phyloP scores from a whole-genome alignment of 2,888 invertebrate genomes.

The Stegana nigrithorax region DNA sequence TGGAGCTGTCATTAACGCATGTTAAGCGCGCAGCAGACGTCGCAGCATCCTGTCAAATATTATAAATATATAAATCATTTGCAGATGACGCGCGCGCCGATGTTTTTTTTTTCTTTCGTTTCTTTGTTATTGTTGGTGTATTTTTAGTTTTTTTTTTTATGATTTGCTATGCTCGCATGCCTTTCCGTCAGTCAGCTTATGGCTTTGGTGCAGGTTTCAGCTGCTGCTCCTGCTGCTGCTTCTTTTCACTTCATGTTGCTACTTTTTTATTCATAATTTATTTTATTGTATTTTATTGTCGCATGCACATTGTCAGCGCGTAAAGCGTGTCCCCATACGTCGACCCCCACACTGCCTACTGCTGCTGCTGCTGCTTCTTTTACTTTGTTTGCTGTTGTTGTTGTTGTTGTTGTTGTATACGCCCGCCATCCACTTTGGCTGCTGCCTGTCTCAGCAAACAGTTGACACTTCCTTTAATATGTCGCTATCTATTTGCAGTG shows the following conservation, averaged over 20 bases:
- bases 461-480: constrained; percentile 59
- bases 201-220: too few relatives aligned
- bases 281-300: constrained; percentile 56
- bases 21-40: constrained; percentile 28
- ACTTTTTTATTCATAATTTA: constrained; percentile 52
- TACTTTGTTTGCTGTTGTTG: background rate
- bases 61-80: constrained; percentile 55
- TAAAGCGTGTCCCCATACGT: background rate
- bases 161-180: too few relatives aligned
- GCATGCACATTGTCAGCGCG: background rate
- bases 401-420: background rate
- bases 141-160: constrained; percentile 10
- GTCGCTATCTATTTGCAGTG: constrained; percentile 53
- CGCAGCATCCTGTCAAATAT: constrained; percentile 38
- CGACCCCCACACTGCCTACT: background rate
- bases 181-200: too few relatives aligned
- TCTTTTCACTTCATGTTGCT: too few relatives aligned
- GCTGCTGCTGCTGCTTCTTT: background rate
- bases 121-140: constrained; percentile 8
- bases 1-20: constrained; percentile 1
- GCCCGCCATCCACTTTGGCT: constrained; percentile 38
- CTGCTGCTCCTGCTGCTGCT: too few relatives aligned
- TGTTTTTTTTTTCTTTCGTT: constrained; percentile 27
- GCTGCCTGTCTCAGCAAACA: constrained; percentile 58
- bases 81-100: constrained; percentile 49